phyloP scores from a whole-genome alignment of 2,797 vertebrate species.

The Alca torda region DNA sequence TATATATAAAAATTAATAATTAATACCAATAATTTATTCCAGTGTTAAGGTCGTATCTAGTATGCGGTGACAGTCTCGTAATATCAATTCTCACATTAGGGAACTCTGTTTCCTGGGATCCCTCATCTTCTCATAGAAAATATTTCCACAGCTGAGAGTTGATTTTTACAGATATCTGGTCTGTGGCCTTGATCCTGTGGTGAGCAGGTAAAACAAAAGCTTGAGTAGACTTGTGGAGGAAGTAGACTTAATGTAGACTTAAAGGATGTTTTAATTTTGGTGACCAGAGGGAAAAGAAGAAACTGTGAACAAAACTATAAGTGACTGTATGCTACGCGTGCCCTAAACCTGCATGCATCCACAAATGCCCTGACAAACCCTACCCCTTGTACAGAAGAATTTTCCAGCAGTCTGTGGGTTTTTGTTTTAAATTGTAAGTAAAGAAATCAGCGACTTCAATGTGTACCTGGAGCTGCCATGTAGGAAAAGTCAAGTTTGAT shows the following conservation, averaged over 20 bases:
- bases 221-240: not conserved
- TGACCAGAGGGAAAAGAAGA: not conserved
- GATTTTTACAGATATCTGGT: not conserved
- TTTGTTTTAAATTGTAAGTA: not conserved
- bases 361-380: not conserved
- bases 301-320: not conserved
- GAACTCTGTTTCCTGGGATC: not conserved
- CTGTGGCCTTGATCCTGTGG: not conserved
- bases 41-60: not conserved
- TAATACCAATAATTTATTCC: not conserved
- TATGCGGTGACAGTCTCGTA: not conserved
- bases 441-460: not conserved
- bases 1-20: not conserved
- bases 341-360: not conserved
- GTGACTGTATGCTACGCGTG: not conserved
- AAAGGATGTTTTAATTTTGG: not conserved
- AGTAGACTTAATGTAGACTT: not conserved
- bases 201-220: not conserved
- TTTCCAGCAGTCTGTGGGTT: rapidly evolving
- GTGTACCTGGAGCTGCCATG: not conserved
- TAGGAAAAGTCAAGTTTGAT: not conserved
- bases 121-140: not conserved
- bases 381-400: not conserved
- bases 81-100: not conserved
- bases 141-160: not conserved